phyloP scores from a whole-genome alignment of 2,113 vertebrate genomes.

The Scartelaos histophorus region DNA sequence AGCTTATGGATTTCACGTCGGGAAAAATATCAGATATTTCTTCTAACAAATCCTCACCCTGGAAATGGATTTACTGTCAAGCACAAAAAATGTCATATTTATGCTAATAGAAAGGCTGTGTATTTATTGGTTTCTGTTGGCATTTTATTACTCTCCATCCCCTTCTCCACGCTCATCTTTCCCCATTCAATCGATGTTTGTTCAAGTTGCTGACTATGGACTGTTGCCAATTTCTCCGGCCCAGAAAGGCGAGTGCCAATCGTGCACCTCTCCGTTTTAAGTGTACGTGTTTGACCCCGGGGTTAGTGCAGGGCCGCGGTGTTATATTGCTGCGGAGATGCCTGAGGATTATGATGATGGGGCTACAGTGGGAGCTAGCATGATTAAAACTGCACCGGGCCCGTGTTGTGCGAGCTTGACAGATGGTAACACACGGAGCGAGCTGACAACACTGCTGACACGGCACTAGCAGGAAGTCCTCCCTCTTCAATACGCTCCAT shows the following conservation, averaged over 20 bases:
- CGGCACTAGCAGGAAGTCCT: slow-evolving; percentile 58
- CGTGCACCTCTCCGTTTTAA: slow-evolving; percentile 21
- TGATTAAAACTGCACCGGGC: slow-evolving; percentile 61
- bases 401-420: slow-evolving; percentile 57
- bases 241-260: slow-evolving; percentile 13
- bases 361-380: slow-evolving; percentile 55
- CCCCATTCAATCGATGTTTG: slow-evolving; percentile 53
- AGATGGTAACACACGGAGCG: slow-evolving; percentile 69
- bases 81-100: slow-evolving; percentile 62
- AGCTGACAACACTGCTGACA: slow-evolving; percentile 71
- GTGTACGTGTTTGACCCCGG: slow-evolving; percentile 44
- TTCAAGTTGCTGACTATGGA: slow-evolving; percentile 64
- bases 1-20: slow-evolving; percentile 71
- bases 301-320: slow-evolving; percentile 44
- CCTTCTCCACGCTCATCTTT: slow-evolving; percentile 51
- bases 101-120: slow-evolving; percentile 68
- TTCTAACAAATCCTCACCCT: slow-evolving; percentile 65
- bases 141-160: slow-evolving; percentile 65
- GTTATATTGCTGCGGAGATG: slow-evolving; percentile 46
- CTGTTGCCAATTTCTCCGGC: slow-evolving; percentile 11
- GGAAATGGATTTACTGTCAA: slow-evolving; percentile 73
- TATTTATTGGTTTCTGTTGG: slow-evolving; percentile 66
- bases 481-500: slow-evolving; percentile 42
- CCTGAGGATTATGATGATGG: slow-evolving; percentile 68
- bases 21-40: slow-evolving; percentile 70